These are phyloP conservation scores for Heterochromis multidens DNA, from an alignment of 2,113 vertebrate genomes.

Conservation along the genomic window DNA sequence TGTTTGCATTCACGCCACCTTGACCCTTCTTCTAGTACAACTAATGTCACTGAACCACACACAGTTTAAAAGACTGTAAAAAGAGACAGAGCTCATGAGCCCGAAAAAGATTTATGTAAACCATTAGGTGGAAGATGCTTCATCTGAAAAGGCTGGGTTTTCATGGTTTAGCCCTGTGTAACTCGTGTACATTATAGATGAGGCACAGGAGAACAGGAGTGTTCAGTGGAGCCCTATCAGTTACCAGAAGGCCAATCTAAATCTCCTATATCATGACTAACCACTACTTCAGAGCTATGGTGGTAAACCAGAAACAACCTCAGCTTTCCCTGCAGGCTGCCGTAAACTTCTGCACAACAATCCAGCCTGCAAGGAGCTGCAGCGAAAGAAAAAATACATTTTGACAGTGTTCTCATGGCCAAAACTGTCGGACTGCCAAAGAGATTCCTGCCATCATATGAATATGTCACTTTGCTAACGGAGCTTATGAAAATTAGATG, in stretches of 20 bases:
- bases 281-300: constrained; percentile 26
- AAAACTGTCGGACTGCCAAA: constrained; percentile 24
- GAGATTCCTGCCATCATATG: constrained; percentile 25
- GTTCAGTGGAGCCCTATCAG: constrained; percentile 53
- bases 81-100: constrained; percentile 18
- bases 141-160: background rate
- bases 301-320: constrained; percentile 13
- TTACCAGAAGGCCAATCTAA: constrained; percentile 62
- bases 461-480: constrained; percentile 66
- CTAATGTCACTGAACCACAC: constrained; percentile 15
- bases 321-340: constrained; percentile 3
- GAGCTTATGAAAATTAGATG: constrained; percentile 78
- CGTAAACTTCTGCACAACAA: constrained; percentile 17
- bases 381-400: background rate
- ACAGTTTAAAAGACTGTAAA: constrained; percentile 7
- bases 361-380: background rate
- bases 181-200: constrained; percentile 64
- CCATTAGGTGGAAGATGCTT: background rate
- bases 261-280: constrained; percentile 34
- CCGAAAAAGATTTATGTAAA: constrained; percentile 24
- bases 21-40: constrained; percentile 7
- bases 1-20: background rate
- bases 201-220: constrained; percentile 58
- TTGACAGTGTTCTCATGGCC: background rate
- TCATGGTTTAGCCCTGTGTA: constrained; percentile 50